phyloP scores from a whole-genome alignment of 2,797 vertebrate species.

The Leptoclinus maculatus region DNA sequence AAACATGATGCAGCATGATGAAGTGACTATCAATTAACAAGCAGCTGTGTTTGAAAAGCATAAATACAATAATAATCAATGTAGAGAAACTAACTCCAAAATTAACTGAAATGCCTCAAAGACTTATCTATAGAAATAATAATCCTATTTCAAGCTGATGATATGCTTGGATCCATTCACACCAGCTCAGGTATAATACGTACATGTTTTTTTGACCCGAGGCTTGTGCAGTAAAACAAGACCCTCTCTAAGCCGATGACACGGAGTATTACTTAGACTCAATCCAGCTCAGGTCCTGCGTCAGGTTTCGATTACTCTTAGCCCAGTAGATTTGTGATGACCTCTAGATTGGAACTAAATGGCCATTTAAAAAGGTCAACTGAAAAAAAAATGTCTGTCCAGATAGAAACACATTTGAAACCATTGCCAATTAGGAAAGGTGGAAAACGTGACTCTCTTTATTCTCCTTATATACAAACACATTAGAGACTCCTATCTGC shows the following conservation, averaged over 20 bases:
- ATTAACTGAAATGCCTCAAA: background rate
- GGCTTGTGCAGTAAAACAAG: background rate
- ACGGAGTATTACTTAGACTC: background rate
- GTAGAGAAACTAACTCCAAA: background rate
- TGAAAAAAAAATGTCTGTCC: background rate
- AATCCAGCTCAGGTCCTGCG: background rate
- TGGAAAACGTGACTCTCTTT: slow-evolving; percentile 14
- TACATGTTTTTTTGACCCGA: background rate
- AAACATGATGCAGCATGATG: background rate
- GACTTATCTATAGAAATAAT: background rate
- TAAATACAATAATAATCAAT: background rate
- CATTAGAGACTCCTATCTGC: slow-evolving; percentile 6
- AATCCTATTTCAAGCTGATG: background rate
- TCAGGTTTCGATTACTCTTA: background rate
- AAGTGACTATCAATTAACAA: background rate
- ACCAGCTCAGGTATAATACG: background rate
- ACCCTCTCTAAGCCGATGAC: background rate
- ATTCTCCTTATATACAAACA: slow-evolving; percentile 13
- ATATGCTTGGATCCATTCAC: background rate
- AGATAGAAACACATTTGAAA: slow-evolving; percentile 14
- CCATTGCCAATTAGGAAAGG: background rate
- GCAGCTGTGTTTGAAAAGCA: background rate
- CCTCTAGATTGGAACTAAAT: background rate
- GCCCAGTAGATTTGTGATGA: background rate
- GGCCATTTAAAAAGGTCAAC: background rate